These are phyloP conservation scores for Drosophila neocordata DNA, from an alignment of 1,140 invertebrate genomes.

Conservation along the genomic window DNA sequence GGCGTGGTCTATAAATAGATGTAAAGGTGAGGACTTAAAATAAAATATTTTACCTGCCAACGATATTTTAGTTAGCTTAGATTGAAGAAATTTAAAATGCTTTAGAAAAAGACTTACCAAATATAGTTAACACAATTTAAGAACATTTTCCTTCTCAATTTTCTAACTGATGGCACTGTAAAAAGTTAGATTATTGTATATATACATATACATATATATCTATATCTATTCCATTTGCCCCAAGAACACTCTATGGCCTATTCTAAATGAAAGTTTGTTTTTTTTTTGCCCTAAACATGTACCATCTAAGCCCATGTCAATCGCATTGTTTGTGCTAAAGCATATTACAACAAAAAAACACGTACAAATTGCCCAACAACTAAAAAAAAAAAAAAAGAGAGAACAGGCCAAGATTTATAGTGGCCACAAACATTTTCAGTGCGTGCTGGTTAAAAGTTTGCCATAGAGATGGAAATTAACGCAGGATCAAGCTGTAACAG, in stretches of 20 bases:
- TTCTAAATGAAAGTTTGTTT: neutral
- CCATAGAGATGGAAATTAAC: conserved; percentile 46
- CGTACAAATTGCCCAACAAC: conserved; percentile 66
- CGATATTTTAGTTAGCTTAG: no score
- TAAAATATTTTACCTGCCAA: no score
- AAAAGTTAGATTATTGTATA: no score
- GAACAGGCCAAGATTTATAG: conserved; percentile 63
- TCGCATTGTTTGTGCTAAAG: neutral
- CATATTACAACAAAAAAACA: conserved; percentile 29
- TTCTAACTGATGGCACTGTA: no score
- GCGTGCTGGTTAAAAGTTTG: conserved; percentile 49
- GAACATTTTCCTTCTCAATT: no score
- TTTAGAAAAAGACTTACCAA: no score
- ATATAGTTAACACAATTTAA: no score
- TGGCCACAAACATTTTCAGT: conserved; percentile 37
- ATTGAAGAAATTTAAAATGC: no score
- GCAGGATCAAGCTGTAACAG: conserved; percentile 18
- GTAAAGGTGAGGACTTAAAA: no score
- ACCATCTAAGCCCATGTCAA: neutral
- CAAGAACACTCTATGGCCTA: neutral
- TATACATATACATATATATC: no score
- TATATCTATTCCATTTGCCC: no score
- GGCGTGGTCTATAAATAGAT: neutral
- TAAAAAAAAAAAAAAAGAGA: neutral
- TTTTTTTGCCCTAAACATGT: no score